These are phyloP conservation scores for Globicephala melas DNA, from an alignment of 2,113 vertebrate species.

Conservation along the genomic window DNA sequence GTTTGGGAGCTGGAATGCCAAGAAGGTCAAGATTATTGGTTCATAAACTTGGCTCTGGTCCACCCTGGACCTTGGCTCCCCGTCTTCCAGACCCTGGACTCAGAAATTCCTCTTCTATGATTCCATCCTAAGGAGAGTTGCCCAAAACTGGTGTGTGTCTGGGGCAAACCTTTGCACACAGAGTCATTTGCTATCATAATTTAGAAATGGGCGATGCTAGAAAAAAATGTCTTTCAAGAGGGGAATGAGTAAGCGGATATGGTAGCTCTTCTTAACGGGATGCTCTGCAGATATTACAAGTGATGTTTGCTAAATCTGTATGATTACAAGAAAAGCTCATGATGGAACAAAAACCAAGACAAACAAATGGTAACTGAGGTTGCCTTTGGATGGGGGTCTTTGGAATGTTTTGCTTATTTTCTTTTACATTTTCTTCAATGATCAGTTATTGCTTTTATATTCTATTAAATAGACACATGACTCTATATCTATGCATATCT, in stretches of 20 bases:
- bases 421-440: not conserved
- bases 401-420: not conserved
- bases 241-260: not conserved
- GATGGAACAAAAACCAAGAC: not conserved
- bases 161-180: not conserved
- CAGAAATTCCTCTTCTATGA: not conserved
- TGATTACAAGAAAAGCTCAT: not conserved
- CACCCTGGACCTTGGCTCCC: not conserved
- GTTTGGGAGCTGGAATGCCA: not conserved
- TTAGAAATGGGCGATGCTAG: not conserved
- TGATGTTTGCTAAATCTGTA: not conserved
- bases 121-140: not conserved
- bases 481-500: not conserved
- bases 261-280: not conserved
- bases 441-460: not conserved
- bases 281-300: not conserved
- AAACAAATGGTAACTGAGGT: not conserved
- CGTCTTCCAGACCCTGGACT: not conserved
- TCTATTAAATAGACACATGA: not conserved
- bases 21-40: not conserved
- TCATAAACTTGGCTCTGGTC: not conserved
- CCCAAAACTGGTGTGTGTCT: not conserved
- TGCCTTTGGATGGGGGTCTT: not conserved
- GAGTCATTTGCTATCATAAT: not conserved
- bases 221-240: not conserved